phyloP scores from a whole-genome alignment of 1,140 invertebrate genomes.

The Portunus trituberculatus region DNA sequence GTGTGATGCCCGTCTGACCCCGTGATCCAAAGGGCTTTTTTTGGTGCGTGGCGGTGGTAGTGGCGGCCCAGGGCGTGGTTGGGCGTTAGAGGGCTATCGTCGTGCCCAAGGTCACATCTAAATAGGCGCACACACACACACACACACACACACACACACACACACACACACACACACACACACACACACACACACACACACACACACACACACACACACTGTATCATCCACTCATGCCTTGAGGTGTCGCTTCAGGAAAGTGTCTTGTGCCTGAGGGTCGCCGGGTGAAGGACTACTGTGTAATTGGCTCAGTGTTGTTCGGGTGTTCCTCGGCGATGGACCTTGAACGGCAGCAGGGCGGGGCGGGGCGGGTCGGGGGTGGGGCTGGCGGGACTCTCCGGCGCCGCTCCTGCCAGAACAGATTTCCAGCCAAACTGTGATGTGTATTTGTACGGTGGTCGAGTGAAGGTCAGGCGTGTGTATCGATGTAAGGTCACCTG shows the following conservation, averaged over 20 bases:
- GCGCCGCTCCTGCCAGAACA: neutral
- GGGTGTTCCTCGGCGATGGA: neutral
- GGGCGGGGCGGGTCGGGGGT: neutral
- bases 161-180: conserved; percentile 34
- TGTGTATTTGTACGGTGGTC: neutral
- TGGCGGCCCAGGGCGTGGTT: neutral
- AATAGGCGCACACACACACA: conserved; percentile 37
- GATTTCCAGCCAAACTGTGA: neutral
- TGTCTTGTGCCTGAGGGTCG: neutral
- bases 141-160: conserved; percentile 52
- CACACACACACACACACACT: conserved; percentile 39
- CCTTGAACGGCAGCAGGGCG: neutral
- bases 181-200: conserved; percentile 43
- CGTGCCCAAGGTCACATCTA: neutral
- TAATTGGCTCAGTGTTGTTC: neutral
- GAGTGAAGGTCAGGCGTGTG: conserved; percentile 28
- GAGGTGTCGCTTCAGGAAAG: neutral
- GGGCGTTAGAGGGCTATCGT: neutral
- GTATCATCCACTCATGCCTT: neutral
- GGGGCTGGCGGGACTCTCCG: neutral
- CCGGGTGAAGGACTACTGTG: neutral
- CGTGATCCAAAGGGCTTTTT: neutral
- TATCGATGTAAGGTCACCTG: neutral
- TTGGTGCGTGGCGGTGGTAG: neutral
- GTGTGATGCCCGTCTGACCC: neutral